A percentile compares a stretch with the other conserved stretches of the same genome.
Conservation (phyloP, 2,797 vertebrate genomes). For the Melanotaenia parkinsoni region DNA sequence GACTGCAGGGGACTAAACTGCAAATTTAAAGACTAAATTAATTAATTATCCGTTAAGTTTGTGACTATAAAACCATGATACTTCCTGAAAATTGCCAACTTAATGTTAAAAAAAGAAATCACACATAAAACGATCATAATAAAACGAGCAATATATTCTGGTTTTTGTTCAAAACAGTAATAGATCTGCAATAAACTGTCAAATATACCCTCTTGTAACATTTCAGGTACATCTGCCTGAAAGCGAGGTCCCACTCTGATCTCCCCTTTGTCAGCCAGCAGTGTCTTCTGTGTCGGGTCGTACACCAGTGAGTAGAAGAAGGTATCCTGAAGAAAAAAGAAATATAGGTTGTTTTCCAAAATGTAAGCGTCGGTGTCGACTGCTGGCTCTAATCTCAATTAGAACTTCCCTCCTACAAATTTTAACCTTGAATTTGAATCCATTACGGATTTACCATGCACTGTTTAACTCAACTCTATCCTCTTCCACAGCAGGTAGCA, state of each 20-base stretch:
- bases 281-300: conserved; percentile 95
- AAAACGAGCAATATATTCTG: too few species aligned
- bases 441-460: background rate
- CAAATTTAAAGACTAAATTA: background rate
- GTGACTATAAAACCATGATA: background rate
- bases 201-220: conserved; percentile 90
- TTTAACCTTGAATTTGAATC: background rate
- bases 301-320: conserved; percentile 99
- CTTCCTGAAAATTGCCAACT: background rate
- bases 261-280: conserved; percentile 97
- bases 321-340: conserved; percentile 83
- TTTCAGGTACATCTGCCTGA: conserved; percentile 97
- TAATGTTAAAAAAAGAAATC: background rate
- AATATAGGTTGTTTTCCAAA: background rate
- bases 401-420: background rate
- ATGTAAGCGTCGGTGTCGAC: background rate
- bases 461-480: background rate
- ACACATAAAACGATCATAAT: too few species aligned
- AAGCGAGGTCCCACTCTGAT: conserved; percentile 96
- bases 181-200: background rate
- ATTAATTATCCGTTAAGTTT: background rate
- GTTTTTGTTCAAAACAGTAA: background rate
- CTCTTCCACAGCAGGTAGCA: background rate
- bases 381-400: background rate
- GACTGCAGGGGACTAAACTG: background rate